Conservation (phyloP, 2,888 invertebrate genomes). For the Perizoma affinitatum region DNA sequence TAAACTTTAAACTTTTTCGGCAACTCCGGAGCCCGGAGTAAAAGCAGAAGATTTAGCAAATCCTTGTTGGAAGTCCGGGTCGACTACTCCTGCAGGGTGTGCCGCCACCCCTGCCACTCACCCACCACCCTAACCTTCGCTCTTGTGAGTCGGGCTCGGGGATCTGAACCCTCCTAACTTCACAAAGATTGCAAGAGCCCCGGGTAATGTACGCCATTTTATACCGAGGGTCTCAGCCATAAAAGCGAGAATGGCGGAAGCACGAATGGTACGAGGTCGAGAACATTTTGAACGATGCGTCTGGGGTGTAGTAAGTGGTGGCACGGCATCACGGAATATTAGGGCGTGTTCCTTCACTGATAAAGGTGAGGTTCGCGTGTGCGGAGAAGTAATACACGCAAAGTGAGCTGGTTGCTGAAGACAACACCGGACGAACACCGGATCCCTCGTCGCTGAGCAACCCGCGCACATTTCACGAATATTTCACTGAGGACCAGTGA, state of each 20-base stretch:
- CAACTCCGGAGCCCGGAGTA: conserved; percentile 46
- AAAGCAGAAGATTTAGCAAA: conserved; percentile 81
- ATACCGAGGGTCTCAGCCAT: conserved; percentile 44
- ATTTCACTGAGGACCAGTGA: conserved; percentile 55
- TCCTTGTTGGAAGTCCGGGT: conserved; percentile 78
- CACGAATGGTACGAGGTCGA: conserved; percentile 67
- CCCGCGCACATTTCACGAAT: conserved; percentile 62
- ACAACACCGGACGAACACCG: conserved; percentile 75
- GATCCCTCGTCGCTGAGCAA: conserved; percentile 75
- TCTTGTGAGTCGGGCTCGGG: conserved; percentile 80
- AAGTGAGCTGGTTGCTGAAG: conserved; percentile 71
- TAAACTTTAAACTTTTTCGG: conserved; percentile 51
- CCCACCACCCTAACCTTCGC: conserved; percentile 78
- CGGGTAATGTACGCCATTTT: conserved; percentile 46
- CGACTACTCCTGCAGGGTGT: conserved; percentile 77
- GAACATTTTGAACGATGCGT: conserved; percentile 74
- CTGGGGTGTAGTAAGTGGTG: conserved; percentile 74
- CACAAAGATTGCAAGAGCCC: conserved; percentile 63
- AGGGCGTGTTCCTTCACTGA: conserved; percentile 47
- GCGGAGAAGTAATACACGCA: conserved; percentile 57
- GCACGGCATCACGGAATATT: conserved; percentile 56
- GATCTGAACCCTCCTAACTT: conserved; percentile 67
- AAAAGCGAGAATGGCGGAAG: conserved; percentile 61
- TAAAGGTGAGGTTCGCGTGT: conserved; percentile 63
- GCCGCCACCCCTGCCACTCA: conserved; percentile 63